Conservation (phyloP, 2,113 vertebrate genomes). For the Tetrao urogallus region DNA sequence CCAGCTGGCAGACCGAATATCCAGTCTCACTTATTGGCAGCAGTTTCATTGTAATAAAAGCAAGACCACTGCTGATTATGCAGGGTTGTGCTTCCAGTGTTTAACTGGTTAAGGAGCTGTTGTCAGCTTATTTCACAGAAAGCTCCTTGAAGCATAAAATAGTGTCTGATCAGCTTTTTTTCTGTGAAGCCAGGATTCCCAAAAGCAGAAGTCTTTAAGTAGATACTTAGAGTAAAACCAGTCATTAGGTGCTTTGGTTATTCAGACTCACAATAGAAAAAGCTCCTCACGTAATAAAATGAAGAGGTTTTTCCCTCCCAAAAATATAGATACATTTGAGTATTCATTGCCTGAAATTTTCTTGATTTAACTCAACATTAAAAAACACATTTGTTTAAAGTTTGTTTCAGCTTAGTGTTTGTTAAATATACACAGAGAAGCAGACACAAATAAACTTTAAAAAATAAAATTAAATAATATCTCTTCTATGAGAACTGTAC, state of each 20-base stretch:
- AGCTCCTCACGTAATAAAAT: not conserved
- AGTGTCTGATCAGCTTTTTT: slow-evolving; percentile 44
- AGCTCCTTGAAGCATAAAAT: slow-evolving; percentile 41
- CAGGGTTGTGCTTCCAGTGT: slow-evolving; percentile 30
- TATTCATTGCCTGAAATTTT: not conserved
- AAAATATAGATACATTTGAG: not conserved
- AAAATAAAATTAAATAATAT: not conserved
- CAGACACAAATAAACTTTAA: not conserved
- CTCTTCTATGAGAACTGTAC: not conserved
- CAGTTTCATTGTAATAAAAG: not conserved
- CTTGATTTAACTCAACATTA: not conserved
- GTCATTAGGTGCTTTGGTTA: not conserved
- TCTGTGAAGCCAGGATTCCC: not conserved
- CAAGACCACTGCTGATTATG: slow-evolving; percentile 15
- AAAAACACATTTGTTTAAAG: not conserved
- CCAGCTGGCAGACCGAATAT: slow-evolving; percentile 49
- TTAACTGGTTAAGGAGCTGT: slow-evolving; percentile 63
- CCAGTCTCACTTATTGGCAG: slow-evolving; percentile 31
- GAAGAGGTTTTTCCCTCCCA: not conserved
- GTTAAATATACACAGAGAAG: not conserved
- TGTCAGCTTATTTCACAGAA: slow-evolving; percentile 59
- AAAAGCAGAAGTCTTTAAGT: slow-evolving; percentile 26
- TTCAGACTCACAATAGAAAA: not conserved
- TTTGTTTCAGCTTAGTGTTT: not conserved
- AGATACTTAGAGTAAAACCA: slow-evolving; percentile 13